Evolutionary conservation across 2,888 invertebrate genomes (phyloP), one percentile per base, ranked within the genome.

Genomic region (Lycaena phlaeas): DNA sequence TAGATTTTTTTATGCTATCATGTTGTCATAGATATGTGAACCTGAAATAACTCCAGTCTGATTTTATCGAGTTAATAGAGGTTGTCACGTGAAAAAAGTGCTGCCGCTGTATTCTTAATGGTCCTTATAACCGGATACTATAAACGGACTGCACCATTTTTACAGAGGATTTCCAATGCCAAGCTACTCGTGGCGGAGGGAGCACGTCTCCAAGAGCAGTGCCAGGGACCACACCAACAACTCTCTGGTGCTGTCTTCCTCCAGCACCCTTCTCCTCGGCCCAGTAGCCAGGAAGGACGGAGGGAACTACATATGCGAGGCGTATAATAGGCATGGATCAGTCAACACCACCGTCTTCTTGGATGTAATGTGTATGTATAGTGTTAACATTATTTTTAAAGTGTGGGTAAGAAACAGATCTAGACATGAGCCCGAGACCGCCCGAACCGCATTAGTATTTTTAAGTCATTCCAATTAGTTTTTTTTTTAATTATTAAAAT

Each of bases 331-430:
- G 52, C 95, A 96, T 47, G 96, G 96, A 11, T 87, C 86, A 39
- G 87, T 88, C 48, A 89, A 87, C 36, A 88, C 90, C 7, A 87
- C 88, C 12, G 90, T 92, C 3, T 82, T 86, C 50, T 85, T 96
- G 54, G 91, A 94, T 70, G 94, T 96, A 27, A 88, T 91, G 77
- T 96, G 96, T 96, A 79, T 92, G 92, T 89, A 42, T 18, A 9
- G n/a, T n/a, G n/a, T n/a, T n/a, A n/a, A n/a, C n/a, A n/a, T n/a
- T n/a, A n/a, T n/a, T n/a, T n/a, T n/a, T n/a, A n/a, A n/a, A n/a
- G n/a, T n/a, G n/a, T n/a, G n/a, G n/a, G n/a, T n/a, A n/a, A n/a
- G n/a, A n/a, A n/a, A n/a, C n/a, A n/a, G n/a, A n/a, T n/a, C n/a
- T n/a, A n/a, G n/a, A n/a, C n/a, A n/a, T n/a, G n/a, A n/a, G n/a